Evolutionary conservation across 1,140 invertebrate genomes (phyloP), one percentile per base, ranked within the genome.

Genomic region (Theocolax elegans): DNA sequence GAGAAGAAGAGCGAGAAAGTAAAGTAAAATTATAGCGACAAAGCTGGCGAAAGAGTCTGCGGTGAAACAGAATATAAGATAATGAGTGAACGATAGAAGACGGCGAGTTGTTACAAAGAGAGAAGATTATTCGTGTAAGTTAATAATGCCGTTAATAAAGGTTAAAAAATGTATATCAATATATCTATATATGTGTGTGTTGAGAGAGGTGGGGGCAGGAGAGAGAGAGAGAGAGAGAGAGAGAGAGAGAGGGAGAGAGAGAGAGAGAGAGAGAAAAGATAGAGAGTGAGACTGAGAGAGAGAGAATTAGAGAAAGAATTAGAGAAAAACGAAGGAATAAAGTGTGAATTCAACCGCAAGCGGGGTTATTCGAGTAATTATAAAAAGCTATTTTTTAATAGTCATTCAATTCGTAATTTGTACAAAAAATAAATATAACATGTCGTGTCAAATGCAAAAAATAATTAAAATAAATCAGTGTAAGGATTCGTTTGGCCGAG

Each of bases 291-390:
- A n/a, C 29, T 54, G 40, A 63, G 44, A 51, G 62, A 21, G 35
- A 21, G 58, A 67, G 54, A 59, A 58, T 67, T 25, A 67, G 35
- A 48, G 38, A 38, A 60, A 23, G 58, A 21, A 73, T 25, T 35
- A 35, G 31, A 59, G 42, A 71, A 49, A 71, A 67, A 74, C 70
- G 70, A 72, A 64, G 74, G 70, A 73, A 71, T n/a, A n/a, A 73
- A 75, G 67, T 79, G 75, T 72, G 77, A 78, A 79, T 78, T 77
- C 65, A 81, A 77, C 79, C 75, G 76, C 78, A 83, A 83, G 81
- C 83, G 77, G 75, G 81, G 80, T 80, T 79, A 73, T 78, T 76
- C 72, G 74, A 73, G 70, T 80, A 80, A 80, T 78, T 77, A 35
- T 35, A 6, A 35, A 78, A 62, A 75, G 59, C 72, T 67, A 67